Conservation (phyloP, 1,140 invertebrate species). For the Heliconius nattereri region DNA sequence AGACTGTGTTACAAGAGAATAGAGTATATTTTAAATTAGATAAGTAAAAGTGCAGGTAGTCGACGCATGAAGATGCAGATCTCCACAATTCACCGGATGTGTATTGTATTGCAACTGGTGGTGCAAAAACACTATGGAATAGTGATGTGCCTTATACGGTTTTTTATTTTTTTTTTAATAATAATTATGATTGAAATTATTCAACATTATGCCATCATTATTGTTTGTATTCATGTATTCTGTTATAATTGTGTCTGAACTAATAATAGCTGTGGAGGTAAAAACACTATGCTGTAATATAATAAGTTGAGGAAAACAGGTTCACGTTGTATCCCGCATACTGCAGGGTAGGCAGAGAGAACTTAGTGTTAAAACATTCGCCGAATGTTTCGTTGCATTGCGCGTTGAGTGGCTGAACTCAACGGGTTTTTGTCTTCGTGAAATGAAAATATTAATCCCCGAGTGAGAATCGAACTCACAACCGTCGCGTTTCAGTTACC, state of each 20-base stretch:
- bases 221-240: constrained; percentile 3
- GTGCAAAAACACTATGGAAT: constrained; percentile 38
- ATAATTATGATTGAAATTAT: constrained; percentile 15
- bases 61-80: constrained; percentile 59
- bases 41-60: not conserved
- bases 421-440: too few relatives aligned
- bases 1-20: not conserved
- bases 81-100: constrained; percentile 62
- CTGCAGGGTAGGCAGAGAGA: too few relatives aligned
- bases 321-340: too few relatives aligned
- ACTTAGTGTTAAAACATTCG: too few relatives aligned
- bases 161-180: not conserved
- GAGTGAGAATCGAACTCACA: too few relatives aligned
- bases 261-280: not conserved
- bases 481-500: too few relatives aligned
- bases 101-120: constrained; percentile 55
- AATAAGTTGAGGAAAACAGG: not conserved
- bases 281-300: not conserved
- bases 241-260: not conserved
- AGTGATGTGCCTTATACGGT: not conserved
- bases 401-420: too few relatives aligned
- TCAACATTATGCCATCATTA: not conserved
- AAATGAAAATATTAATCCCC: too few relatives aligned
- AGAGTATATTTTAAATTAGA: constrained; percentile 2
- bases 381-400: not conserved